phyloP scores from a whole-genome alignment of 2,888 invertebrate genomes.

The Luperina nickerlii region DNA sequence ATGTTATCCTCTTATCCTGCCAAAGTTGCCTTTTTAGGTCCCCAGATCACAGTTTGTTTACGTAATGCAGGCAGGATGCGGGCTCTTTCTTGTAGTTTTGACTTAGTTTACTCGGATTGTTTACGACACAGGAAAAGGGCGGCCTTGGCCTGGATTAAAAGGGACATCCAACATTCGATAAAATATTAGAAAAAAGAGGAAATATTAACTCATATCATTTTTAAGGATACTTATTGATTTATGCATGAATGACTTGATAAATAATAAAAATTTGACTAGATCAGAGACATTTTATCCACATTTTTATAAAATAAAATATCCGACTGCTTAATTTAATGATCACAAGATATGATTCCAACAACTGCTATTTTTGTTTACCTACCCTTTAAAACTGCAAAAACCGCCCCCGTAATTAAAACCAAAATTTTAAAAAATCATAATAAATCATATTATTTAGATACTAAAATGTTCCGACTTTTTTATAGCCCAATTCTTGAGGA shows the following conservation, averaged over 20 bases:
- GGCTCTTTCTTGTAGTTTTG: background rate
- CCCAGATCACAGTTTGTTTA: background rate
- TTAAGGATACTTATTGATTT: background rate
- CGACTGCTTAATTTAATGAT: background rate
- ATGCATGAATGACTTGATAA: background rate
- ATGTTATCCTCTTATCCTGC: too few relatives aligned
- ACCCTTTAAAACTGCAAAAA: background rate
- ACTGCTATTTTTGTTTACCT: too few relatives aligned
- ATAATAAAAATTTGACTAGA: background rate
- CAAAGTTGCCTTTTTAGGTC: too few relatives aligned
- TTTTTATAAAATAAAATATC: background rate
- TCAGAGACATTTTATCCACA: background rate
- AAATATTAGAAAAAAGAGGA: background rate
- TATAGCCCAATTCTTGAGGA: too few relatives aligned
- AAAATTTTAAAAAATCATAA: too few relatives aligned
- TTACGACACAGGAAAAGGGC: background rate
- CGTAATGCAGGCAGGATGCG: background rate
- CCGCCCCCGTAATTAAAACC: too few relatives aligned
- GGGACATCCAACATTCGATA: background rate
- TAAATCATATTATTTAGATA: too few relatives aligned
- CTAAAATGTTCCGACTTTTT: too few relatives aligned
- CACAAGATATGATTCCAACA: background rate
- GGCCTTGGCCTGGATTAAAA: conserved; percentile 25
- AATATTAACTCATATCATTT: background rate
- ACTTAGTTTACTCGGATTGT: background rate